Base-by-base conservation (phyloP, 1,140 invertebrate genomes). In the Drosophila biarmipes region DNA sequence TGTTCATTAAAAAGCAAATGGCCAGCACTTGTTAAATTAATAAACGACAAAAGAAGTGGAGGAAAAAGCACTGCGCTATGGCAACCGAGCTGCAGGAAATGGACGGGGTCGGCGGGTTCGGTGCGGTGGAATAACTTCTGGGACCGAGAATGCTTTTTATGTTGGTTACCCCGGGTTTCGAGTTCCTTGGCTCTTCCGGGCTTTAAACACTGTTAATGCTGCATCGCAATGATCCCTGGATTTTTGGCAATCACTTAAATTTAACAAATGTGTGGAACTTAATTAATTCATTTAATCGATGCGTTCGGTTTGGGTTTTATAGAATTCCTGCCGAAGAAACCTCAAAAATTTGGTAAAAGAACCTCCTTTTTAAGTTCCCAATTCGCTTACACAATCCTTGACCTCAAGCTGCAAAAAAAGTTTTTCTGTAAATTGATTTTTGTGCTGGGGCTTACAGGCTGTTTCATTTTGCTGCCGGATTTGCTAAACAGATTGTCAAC, bases 11-110 rank as follows among this genome's bases (percentile, higher is more conserved):
- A 73, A 75, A 80, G 69, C 69, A 69, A 46, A 73, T 73, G 71
- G 69, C 57, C 69, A 75, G 71, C 59, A 82, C 72, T 82, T 78
- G 59, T 81, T 78, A 79, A 82, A 79, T 84, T 84, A 82, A 84
- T 82, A 79, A 84, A 79, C 64, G 66, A 58, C 49, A 62, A 71
- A 81, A 73, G 63, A 69, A 67, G 46, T 37, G 29, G 17, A 48
- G 56, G 35, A 38, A 61, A 43, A 55, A 71, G 34, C 27, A n/a
- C 52, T 43, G 40, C 35, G 35, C 53, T 29, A 72, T 57, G 53
- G 52, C 45, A 71, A 71, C 66, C 37, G 24, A 49, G 68, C 64
- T 72, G 43, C 46, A 29, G 46, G 45, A 46, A 46, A n/a, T 27
- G 45, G 45, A 7, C 24, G 46, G 43, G 21, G 21, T 66, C 64